A percentile compares a stretch with the other conserved stretches of the same genome.
These are phyloP conservation scores for Centroberyx gerrardi DNA, from an alignment of 2,797 vertebrate genomes.

Conservation along the genomic window DNA sequence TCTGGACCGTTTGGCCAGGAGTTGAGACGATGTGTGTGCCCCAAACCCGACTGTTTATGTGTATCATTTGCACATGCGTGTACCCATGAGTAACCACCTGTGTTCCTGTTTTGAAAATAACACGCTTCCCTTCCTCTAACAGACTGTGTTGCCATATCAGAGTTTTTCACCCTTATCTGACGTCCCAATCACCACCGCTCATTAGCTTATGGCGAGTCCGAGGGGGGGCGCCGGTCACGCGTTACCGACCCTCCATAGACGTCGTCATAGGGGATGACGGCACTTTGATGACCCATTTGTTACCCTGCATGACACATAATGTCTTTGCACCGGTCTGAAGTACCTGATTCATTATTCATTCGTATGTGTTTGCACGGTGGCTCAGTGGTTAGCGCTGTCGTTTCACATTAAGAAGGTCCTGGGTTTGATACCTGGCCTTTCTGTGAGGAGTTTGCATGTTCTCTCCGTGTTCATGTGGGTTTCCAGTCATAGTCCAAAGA, in stretches of 20 bases:
- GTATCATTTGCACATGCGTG: slow-evolving; percentile 45
- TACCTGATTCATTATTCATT: slow-evolving; percentile 62
- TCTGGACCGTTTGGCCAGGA: slow-evolving; percentile 25
- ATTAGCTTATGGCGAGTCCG: slow-evolving; percentile 32
- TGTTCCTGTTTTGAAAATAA: slow-evolving; percentile 76
- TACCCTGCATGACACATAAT: slow-evolving; percentile 23
- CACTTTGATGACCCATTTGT: slow-evolving; percentile 54
- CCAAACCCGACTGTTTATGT: slow-evolving; percentile 43
- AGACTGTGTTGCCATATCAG: slow-evolving; percentile 77
- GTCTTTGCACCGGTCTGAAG: slow-evolving; percentile 34
- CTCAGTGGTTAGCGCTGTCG: slow-evolving; percentile 20
- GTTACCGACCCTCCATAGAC: slow-evolving; percentile 30
- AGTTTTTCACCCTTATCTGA: slow-evolving; percentile 64
- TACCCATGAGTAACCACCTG: slow-evolving; percentile 55
- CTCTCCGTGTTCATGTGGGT: slow-evolving; percentile 1
- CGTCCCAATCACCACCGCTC: slow-evolving; percentile 47
- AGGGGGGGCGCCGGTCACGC: slow-evolving; percentile 28
- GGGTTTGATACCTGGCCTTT: slow-evolving; percentile 15
- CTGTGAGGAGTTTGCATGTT: neutral
- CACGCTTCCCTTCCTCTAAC: slow-evolving; percentile 62
- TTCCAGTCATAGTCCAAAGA: slow-evolving; percentile 7
- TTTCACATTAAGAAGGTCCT: slow-evolving; percentile 9
- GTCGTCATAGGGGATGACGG: slow-evolving; percentile 36
- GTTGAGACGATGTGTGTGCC: slow-evolving; percentile 16
- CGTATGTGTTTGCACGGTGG: slow-evolving; percentile 9